Base-by-base conservation (phyloP, 1,140 invertebrate species). In the Pristionchus pacificus region DNA sequence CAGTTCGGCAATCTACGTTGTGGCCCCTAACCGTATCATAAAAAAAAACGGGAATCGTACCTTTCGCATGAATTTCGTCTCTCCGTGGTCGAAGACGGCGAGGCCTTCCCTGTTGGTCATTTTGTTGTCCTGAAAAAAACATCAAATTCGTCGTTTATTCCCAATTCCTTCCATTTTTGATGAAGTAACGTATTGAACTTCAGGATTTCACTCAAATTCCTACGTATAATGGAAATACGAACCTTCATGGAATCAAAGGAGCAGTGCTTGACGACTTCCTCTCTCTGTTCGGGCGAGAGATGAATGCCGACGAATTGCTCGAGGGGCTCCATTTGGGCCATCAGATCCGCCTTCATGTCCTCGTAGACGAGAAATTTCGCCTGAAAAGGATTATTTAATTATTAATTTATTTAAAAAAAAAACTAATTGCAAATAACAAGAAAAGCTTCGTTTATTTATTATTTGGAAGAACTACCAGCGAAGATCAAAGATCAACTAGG, bases 231-330 rank as follows among this genome's bases (percentile, higher is more conserved):
- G n/a, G n/a, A n/a, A n/a, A n/a, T n/a, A n/a, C n/a, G 86, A n/a
- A 88, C 87, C 75, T 88, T 88, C 87, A 92, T 90, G 55, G 83
- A 89, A 32, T 90, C 87, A 72, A 87, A 87, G 31, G 79, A 82
- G 68, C 86, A 83, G 74, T 87, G 86, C 2, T 83, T 67, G 10
- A 79, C 81, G n/a, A 87, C 79, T 38, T 70, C 71, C 1, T 77
- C 72, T 24, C 85, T 71, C 19, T 82, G 64, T 15, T 83, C 78
- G 3, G 82, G 79, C 25, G 75, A 77, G 59, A 86, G 61, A 28
- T 80, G 29, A 63, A 85, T 84, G n/a, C 79, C 84, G 58, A 88
- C 72, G 74, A 88, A 88, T 0, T 77, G 31, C 24, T 84, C 85
- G 67, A 88, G 84, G 67, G 80, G 75, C 70, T 74, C 32, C 32